These are phyloP conservation scores for Alosa alosa DNA, from an alignment of 2,113 vertebrate genomes.

Conservation along the genomic window DNA sequence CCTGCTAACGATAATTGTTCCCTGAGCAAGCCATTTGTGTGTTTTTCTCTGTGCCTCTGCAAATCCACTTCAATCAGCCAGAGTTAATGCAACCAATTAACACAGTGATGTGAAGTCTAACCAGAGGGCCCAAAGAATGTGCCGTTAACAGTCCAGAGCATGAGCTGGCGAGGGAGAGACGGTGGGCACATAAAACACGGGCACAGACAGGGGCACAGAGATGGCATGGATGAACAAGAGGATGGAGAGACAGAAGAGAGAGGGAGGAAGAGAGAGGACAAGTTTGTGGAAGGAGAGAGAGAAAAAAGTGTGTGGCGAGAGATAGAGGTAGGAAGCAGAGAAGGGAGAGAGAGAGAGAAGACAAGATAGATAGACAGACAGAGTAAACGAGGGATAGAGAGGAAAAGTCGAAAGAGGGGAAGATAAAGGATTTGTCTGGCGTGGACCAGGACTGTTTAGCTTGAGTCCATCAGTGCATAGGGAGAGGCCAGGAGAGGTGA, in stretches of 20 bases:
- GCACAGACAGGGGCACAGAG: not conserved
- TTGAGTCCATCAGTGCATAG: slow-evolving; percentile 25
- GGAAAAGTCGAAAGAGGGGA: not conserved
- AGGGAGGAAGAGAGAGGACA: slow-evolving; percentile 13
- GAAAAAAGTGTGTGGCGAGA: not conserved
- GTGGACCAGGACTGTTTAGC: slow-evolving; percentile 27
- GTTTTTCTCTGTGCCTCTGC: slow-evolving; percentile 16
- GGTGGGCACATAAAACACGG: not conserved
- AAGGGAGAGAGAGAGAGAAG: not conserved
- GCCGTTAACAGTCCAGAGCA: slow-evolving; percentile 4
- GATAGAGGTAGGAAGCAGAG: not conserved
- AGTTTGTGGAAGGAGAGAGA: not conserved
- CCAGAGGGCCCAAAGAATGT: slow-evolving; percentile 17
- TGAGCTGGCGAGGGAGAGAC: not conserved
- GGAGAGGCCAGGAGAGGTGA: slow-evolving; percentile 24
- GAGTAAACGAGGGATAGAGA: slow-evolving; percentile 9
- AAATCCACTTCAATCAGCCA: slow-evolving; percentile 38
- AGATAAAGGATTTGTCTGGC: slow-evolving; percentile 28
- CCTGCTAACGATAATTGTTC: slow-evolving; percentile 28
- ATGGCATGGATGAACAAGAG: not conserved
- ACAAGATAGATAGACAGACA: not conserved
- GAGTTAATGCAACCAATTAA: slow-evolving; percentile 41
- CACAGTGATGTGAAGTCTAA: slow-evolving; percentile 29
- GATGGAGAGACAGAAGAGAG: not conserved
- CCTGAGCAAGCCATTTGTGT: slow-evolving; percentile 27